phyloP scores from a whole-genome alignment of 1,140 invertebrate species.

The Orussus abietinus region DNA sequence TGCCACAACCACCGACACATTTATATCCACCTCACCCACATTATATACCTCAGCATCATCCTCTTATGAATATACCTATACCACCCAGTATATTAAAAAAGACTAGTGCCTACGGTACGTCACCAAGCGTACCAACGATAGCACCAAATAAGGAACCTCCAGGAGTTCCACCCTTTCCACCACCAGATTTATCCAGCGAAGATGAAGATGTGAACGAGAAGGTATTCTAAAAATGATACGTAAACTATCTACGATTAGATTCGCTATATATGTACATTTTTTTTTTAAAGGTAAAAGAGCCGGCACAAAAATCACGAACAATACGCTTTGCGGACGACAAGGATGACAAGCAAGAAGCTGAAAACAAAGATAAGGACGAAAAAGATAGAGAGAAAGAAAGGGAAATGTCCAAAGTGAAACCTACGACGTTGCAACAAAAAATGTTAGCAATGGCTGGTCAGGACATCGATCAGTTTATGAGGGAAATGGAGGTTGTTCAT shows the following conservation, averaged over 20 bases:
- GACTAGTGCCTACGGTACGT: conserved; percentile 59
- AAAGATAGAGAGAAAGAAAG: conserved; percentile 44
- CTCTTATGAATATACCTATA: conserved; percentile 48
- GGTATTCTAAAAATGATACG: conserved; percentile 24
- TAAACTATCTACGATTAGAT: conserved; percentile 1
- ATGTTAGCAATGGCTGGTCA: conserved; percentile 83
- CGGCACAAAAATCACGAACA: conserved; percentile 54
- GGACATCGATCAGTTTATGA: conserved; percentile 89
- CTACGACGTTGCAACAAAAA: conserved; percentile 74
- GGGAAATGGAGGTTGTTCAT: conserved; percentile 84
- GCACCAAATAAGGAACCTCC: conserved; percentile 64
- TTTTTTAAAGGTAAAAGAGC: conserved; percentile 34
- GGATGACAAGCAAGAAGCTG: conserved; percentile 50
- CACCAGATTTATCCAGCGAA: conserved; percentile 66
- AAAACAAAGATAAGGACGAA: conserved; percentile 40
- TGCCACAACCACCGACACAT: conserved; percentile 57
- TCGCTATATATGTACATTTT: conserved; percentile 1
- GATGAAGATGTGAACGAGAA: conserved; percentile 57
- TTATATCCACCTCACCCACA: conserved; percentile 51
- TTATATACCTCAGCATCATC: conserved; percentile 47
- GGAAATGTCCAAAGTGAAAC: conserved; percentile 57
- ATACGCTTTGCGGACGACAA: conserved; percentile 66
- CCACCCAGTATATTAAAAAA: conserved; percentile 73
- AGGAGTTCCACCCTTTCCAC: conserved; percentile 82
- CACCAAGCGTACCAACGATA: conserved; percentile 39